A percentile compares a stretch with the other conserved stretches of the same genome.
Evolutionary conservation across 2,888 invertebrate genomes (phyloP).

Genomic region (Mystacides longicornis): DNA sequence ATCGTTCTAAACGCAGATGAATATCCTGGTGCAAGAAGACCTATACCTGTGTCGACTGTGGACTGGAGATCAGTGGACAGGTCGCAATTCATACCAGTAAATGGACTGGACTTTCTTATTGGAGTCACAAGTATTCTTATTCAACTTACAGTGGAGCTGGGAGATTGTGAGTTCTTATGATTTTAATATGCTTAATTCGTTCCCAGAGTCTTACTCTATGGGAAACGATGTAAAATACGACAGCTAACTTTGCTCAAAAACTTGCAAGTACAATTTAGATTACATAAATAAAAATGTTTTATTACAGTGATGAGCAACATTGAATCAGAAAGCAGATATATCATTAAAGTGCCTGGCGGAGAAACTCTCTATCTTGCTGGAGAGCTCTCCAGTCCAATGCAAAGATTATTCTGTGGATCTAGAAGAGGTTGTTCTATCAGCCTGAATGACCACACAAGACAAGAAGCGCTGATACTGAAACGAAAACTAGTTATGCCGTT

Average conservation of each 20-base stretch:
- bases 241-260: no score
- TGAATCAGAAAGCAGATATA: constrained; percentile 65
- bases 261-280: not conserved
- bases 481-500: constrained; percentile 63
- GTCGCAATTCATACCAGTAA: constrained; percentile 54
- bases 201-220: no score
- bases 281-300: not conserved
- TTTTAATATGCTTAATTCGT: not conserved
- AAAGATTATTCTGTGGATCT: constrained; percentile 65
- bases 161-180: constrained; percentile 52
- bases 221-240: no score
- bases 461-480: constrained; percentile 69
- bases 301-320: constrained; percentile 50
- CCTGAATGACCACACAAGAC: constrained; percentile 73
- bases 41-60: constrained; percentile 52
- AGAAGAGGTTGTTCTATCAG: constrained; percentile 70
- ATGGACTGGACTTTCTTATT: constrained; percentile 64
- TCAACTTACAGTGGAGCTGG: constrained; percentile 73
- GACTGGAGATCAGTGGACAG: constrained; percentile 52
- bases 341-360: constrained; percentile 61
- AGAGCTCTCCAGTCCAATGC: constrained; percentile 55
- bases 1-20: constrained; percentile 17
- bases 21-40: constrained; percentile 37
- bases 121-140: constrained; percentile 63
- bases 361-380: constrained; percentile 70